phyloP scores from a whole-genome alignment of 2,113 vertebrate species.

The Carassius gibelio region DNA sequence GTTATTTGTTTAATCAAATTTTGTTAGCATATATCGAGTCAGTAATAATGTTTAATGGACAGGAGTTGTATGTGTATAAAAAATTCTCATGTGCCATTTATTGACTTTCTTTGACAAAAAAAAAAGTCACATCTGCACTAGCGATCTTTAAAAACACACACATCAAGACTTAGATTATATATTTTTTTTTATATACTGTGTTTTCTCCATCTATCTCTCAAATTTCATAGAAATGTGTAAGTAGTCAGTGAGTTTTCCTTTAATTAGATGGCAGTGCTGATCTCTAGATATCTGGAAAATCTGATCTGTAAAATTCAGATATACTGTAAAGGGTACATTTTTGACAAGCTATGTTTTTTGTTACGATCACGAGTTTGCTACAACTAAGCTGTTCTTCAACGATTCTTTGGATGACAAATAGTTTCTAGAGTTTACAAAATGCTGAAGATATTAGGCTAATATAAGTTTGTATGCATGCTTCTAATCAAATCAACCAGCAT shows the following conservation, averaged over 20 bases:
- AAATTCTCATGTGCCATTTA: slow-evolving; percentile 1
- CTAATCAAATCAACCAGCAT: neutral
- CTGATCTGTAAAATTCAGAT: neutral
- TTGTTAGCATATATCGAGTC: slow-evolving; percentile 20
- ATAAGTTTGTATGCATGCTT: too few relatives aligned
- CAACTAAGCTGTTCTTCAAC: neutral
- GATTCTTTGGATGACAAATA: neutral
- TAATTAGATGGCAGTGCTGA: slow-evolving; percentile 15
- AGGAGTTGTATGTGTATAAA: neutral
- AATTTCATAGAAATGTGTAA: slow-evolving; percentile 19
- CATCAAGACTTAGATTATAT: neutral
- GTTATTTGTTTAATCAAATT: slow-evolving; percentile 26
- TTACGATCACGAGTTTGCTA: neutral
- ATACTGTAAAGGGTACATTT: neutral
- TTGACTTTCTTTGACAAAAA: neutral
- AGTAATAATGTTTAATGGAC: slow-evolving; percentile 12
- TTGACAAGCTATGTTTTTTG: neutral
- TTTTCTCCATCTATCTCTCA: slow-evolving; percentile 6
- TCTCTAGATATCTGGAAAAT: neutral
- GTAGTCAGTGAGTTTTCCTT: neutral
- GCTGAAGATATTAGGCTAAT: neutral
- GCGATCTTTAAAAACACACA: slow-evolving; percentile 23
- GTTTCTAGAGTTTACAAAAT: neutral
- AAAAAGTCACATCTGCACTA: neutral
- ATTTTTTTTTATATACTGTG: neutral